Conservation (phyloP, 2,888 invertebrate species). For the Coleophora deauratella region DNA sequence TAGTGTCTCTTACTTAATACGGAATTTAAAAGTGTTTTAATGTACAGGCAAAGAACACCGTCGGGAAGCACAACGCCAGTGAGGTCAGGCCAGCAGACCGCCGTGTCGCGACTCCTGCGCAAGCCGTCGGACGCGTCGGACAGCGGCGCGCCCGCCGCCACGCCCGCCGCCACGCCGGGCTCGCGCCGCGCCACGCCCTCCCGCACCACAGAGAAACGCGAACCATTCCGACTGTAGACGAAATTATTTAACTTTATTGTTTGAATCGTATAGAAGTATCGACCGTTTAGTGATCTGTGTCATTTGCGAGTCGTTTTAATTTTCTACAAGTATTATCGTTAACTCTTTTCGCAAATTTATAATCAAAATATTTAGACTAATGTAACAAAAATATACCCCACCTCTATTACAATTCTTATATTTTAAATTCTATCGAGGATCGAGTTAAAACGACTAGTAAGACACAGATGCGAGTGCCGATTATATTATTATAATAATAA, state of each 20-base stretch:
- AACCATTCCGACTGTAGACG: constrained; percentile 83
- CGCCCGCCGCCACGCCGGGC: constrained; percentile 49
- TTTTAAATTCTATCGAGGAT: constrained; percentile 11
- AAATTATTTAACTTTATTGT: constrained; percentile 13
- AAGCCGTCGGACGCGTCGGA: constrained; percentile 82
- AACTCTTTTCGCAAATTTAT: constrained; percentile 22
- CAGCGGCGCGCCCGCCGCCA: constrained; percentile 62
- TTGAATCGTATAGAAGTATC: no score
- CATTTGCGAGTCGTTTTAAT: constrained; percentile 39
- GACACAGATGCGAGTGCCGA: constrained; percentile 36
- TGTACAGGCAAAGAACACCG: constrained; percentile 80
- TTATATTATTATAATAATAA: constrained; percentile 41
- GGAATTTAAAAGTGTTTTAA: constrained; percentile 16
- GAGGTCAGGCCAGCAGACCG: constrained; percentile 76
- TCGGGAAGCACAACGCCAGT: constrained; percentile 84
- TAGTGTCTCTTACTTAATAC: neutral
- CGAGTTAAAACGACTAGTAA: constrained; percentile 36
- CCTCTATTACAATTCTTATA: constrained; percentile 2
- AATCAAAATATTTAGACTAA: constrained; percentile 25
- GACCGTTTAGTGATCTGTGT: constrained; percentile 17
- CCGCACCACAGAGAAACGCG: constrained; percentile 74
- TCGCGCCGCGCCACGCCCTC: constrained; percentile 56
- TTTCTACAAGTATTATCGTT: constrained; percentile 19
- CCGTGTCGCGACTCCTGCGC: constrained; percentile 76
- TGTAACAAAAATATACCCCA: constrained; percentile 19